Percentiles rank a stretch among this genome's conserved stretches.
Evolutionary conservation across 2,888 invertebrate genomes (phyloP).

Genomic region (Galerucella calmariensis): DNA sequence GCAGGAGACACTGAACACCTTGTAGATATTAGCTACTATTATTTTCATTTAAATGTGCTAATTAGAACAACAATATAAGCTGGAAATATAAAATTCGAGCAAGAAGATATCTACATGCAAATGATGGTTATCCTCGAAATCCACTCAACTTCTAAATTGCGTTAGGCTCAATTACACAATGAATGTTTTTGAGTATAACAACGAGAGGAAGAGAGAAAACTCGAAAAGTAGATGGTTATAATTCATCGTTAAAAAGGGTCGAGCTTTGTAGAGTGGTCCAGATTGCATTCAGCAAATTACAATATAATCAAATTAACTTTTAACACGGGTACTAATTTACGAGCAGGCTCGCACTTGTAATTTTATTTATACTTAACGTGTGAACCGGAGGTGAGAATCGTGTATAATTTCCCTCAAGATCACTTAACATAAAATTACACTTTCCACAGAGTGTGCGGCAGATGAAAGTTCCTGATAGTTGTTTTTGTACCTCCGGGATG

Average conservation of each 20-base stretch:
- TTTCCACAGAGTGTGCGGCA: slow-evolving; percentile 46
- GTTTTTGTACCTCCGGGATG: slow-evolving; percentile 30
- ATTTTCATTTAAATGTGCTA: neutral
- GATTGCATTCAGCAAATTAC: slow-evolving; percentile 62
- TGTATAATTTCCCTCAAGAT: slow-evolving; percentile 59
- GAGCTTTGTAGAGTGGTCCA: slow-evolving; percentile 44
- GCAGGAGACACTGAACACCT: no score
- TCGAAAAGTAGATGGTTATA: slow-evolving; percentile 35
- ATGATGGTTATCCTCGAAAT: slow-evolving; percentile 23
- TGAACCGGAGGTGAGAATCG: slow-evolving; percentile 51
- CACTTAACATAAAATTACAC: slow-evolving; percentile 58
- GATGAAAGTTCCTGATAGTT: slow-evolving; percentile 39
- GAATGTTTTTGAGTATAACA: slow-evolving; percentile 37
- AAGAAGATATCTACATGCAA: slow-evolving; percentile 7
- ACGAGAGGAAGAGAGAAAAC: slow-evolving; percentile 31
- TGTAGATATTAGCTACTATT: no score
- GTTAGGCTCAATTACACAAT: slow-evolving; percentile 29
- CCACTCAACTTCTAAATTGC: slow-evolving; percentile 25
- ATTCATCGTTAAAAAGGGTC: slow-evolving; percentile 44
- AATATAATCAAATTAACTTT: slow-evolving; percentile 63
- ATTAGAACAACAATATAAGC: neutral
- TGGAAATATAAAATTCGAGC: neutral
- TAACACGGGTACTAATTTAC: slow-evolving; percentile 46
- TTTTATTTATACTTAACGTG: slow-evolving; percentile 56
- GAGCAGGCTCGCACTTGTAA: slow-evolving; percentile 44